phyloP scores from a whole-genome alignment of 2,888 invertebrate species.

The Brachypalpus laphriformis region DNA sequence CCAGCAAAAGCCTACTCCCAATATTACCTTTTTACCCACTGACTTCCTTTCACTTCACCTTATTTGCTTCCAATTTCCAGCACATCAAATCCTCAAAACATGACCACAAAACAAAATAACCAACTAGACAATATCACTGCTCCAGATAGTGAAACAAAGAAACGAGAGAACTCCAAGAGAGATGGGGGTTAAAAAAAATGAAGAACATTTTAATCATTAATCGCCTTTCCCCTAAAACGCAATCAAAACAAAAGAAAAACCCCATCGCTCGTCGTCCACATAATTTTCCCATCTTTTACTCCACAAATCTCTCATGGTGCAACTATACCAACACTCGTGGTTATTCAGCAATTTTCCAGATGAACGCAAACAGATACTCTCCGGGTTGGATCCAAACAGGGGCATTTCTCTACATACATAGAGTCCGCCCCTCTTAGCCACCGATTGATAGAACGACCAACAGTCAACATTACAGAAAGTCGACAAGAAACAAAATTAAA shows the following conservation, averaged over 20 bases:
- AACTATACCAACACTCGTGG: conserved; percentile 12
- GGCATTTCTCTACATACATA: neutral
- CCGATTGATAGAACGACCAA: conserved; percentile 28
- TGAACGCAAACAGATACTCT: conserved; percentile 41
- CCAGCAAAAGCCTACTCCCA: conserved; percentile 17
- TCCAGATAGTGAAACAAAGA: conserved; percentile 64
- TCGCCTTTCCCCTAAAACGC: conserved; percentile 58
- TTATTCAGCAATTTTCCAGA: conserved; percentile 49
- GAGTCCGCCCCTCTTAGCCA: neutral
- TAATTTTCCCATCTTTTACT: conserved; percentile 23
- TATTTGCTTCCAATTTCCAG: conserved; percentile 28
- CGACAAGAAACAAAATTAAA: conserved; percentile 24
- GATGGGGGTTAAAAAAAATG: neutral
- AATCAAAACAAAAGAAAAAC: conserved; percentile 21
- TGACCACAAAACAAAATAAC: conserved; percentile 41
- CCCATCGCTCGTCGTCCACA: conserved; percentile 15
- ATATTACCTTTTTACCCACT: conserved; percentile 28
- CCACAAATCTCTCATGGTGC: neutral
- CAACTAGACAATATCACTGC: conserved; percentile 48
- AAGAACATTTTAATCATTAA: conserved; percentile 61
- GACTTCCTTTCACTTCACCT: conserved; percentile 57
- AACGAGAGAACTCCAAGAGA: conserved; percentile 2
- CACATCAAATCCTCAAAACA: conserved; percentile 45
- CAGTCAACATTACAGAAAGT: conserved; percentile 45
- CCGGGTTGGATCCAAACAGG: neutral